Conservation (phyloP, 2,888 invertebrate genomes). For the Habroteleia sp. region DNA sequence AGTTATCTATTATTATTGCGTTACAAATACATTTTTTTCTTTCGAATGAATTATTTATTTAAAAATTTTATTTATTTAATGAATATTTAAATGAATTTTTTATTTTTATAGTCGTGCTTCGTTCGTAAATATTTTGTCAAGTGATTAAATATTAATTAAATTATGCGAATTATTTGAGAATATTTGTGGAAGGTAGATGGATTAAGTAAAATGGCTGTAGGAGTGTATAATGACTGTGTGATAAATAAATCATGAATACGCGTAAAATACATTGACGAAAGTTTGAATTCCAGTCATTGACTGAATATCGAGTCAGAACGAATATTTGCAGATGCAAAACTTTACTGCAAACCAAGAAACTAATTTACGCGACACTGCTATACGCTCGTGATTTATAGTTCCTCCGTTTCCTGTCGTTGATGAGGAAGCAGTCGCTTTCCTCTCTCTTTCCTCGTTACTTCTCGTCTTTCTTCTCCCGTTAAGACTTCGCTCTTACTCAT, state of each 20-base stretch:
- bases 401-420: conserved; percentile 60
- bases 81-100: too few species aligned
- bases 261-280: conserved; percentile 32
- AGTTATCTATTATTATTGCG: too few species aligned
- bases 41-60: too few species aligned
- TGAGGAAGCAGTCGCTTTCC: conserved; percentile 61
- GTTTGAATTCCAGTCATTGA: conserved; percentile 39
- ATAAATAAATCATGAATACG: conserved; percentile 25
- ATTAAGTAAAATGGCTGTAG: too few species aligned
- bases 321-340: conserved; percentile 48
- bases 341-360: conserved; percentile 59
- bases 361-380: conserved; percentile 61
- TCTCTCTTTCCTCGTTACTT: conserved; percentile 40
- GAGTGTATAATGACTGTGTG: not conserved
- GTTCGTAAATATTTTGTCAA: too few species aligned
- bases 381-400: conserved; percentile 59
- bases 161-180: too few species aligned
- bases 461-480: conserved; percentile 32
- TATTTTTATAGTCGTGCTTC: too few species aligned
- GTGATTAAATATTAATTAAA: too few species aligned
- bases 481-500: conserved; percentile 36
- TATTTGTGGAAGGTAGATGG: too few species aligned
- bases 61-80: too few species aligned
- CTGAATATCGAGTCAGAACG: conserved; percentile 45
- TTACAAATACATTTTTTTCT: too few species aligned